Evolutionary conservation across 2,797 vertebrate genomes (phyloP), one percentile per base, ranked within the genome.

Genomic region (Erpetoichthys calabaricus): DNA sequence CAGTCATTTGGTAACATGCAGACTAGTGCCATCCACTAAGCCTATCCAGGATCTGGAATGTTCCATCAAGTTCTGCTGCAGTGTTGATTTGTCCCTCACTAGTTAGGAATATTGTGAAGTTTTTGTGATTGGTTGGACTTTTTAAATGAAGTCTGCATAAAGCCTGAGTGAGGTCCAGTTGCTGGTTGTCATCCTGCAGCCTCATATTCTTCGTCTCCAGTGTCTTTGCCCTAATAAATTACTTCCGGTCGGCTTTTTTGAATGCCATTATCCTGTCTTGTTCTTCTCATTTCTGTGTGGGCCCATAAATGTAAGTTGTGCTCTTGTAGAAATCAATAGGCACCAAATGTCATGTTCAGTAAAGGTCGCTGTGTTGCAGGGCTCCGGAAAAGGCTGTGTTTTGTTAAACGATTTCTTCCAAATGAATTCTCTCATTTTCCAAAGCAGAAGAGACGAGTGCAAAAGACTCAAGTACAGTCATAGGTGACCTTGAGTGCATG

Each of bases 321-420:
- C 59, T 51, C 50, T 59, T 43, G 25, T 45, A 44, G 58, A 65
- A 60, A 60, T 64, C 64, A 57, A 64, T 70, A 51, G 45, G 58
- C 57, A 60, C 62, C 59, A 51, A 51, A 51, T 51, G 50, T 51
- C 50, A 51, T 51, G 50, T 51, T 51, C 50, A 9, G 50, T 51
- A 51, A 51, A 51, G 50, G 50, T 62, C 63, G 70, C 64, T 61
- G 25, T 65, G 63, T 60, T 57, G 61, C 60, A 73, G 7, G 53
- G 57, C 69, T 7, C 8, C 42, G 66, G 73, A 65, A 75, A 76
- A 70, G 67, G 63, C 74, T 73, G 76, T 70, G 73, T 72, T 76
- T 75, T 72, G 66, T 76, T 77, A 78, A 84, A 82, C 53, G 72
- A 80, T 82, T 83, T 81, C 67, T 84, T 84, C 75, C 68, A 65